phyloP scores from a whole-genome alignment of 2,797 vertebrate species.

The Macroramphosus scolopax region DNA sequence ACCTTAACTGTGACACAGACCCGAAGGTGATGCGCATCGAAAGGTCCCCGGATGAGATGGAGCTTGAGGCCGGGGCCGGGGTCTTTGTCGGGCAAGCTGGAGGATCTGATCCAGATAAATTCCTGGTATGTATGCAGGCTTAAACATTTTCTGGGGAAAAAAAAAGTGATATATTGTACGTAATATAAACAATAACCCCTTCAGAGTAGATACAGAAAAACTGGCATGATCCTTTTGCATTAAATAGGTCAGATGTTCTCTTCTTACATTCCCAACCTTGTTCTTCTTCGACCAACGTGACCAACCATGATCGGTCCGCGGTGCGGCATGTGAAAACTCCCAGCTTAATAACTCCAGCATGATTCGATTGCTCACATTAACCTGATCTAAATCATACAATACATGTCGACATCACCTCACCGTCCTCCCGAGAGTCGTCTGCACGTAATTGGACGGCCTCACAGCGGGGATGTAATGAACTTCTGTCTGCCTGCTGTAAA shows the following conservation, averaged over 20 bases:
- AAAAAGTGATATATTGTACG: too few species aligned
- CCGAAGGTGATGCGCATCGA: conserved; percentile 72
- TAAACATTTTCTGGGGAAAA: not conserved
- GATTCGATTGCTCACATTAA: conserved; percentile 68
- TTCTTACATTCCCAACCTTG: too few species aligned
- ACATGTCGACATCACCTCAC: conserved; percentile 17
- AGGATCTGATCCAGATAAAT: conserved; percentile 84
- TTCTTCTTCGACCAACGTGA: too few species aligned
- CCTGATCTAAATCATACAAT: conserved; percentile 48
- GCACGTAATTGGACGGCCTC: conserved; percentile 52
- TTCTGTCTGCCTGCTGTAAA: conserved; percentile 38
- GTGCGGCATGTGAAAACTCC: conserved; percentile 43
- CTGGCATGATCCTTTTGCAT: not conserved
- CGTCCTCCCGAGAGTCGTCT: conserved; percentile 9
- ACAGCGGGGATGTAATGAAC: conserved; percentile 50
- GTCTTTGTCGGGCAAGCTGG: conserved; percentile 92
- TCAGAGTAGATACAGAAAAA: not conserved
- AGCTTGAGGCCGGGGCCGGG: conserved; percentile 82
- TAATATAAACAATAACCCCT: too few species aligned
- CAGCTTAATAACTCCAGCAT: conserved; percentile 52
- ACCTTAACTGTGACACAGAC: conserved; percentile 84
- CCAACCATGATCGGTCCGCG: too few species aligned
- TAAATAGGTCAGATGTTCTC: not conserved
- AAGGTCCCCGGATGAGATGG: conserved; percentile 83
- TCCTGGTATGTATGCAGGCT: conserved; percentile 80